Evolutionary conservation across 2,797 vertebrate species (phyloP), one percentile per base, ranked within the genome.

Genomic region (Lates japonicus): DNA sequence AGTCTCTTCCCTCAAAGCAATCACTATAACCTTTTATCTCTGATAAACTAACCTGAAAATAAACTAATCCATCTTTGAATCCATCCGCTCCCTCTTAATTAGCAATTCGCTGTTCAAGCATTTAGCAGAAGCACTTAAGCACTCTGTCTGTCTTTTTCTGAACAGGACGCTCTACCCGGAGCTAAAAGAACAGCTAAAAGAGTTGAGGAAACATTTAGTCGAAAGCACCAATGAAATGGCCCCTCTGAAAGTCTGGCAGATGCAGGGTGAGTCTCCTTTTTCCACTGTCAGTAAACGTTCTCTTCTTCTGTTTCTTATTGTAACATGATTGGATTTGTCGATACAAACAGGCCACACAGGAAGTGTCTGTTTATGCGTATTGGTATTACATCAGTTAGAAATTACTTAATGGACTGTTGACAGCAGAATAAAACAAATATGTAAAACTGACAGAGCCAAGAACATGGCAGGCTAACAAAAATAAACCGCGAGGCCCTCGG

Each of bases 141-240:
- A 11, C 71, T 54, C 22, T 46, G 61, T 80, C 19, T 73, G 44
- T 73, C 33, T 12, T 22, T 68, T 42, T 65, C 33, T 76, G 46
- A 10, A 10, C 83, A 96, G 96, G 84, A 94, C 91, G 0, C 37
- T 97, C 41, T 96, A 99, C 82, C 98, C 98, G 7, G 95, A 97
- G 68, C 91, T 99, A 80, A 95, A 95, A 77, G 97, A 96, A 69
- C 97, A 99, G 90, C 83, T 99, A 69, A 98, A 98, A 86, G 98
- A 99, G 89, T 87, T 99, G 80, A 95, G 98, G 67, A 99, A 98
- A 63, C 97, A 99, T 92, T 96, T 99, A 0, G 94, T 99, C 11
- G 98, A 99, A 93, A 99, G 98, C 89, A 99, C 98, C 84, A 99
- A 99, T 87, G 98, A 99, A 90, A 99, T 99, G 98, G 95, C 98